phyloP scores from a whole-genome alignment of 2,888 invertebrate species.

The Brachypterus glaber region DNA sequence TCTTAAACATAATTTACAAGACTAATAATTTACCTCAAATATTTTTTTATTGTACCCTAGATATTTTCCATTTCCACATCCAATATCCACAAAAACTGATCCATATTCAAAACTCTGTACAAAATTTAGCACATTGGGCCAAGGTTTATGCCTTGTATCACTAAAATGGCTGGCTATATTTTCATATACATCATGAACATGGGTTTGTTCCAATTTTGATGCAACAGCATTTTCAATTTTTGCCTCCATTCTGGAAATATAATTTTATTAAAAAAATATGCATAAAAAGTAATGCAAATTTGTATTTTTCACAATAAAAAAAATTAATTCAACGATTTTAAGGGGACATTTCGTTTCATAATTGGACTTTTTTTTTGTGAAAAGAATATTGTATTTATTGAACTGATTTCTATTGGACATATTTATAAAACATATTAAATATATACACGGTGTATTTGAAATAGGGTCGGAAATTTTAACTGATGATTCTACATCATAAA shows the following conservation, averaged over 20 bases:
- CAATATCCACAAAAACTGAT: constrained; percentile 77
- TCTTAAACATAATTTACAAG: not conserved
- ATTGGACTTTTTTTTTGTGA: no score
- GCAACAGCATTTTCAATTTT: constrained; percentile 39
- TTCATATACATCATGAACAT: constrained; percentile 86
- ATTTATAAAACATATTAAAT: no score
- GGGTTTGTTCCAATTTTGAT: constrained; percentile 56
- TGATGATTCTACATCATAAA: no score
- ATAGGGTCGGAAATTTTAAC: no score
- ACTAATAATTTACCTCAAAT: constrained; percentile 46
- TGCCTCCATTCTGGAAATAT: constrained; percentile 15
- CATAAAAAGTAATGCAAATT: no score
- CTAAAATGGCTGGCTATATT: constrained; percentile 92
- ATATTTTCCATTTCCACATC: constrained; percentile 99
- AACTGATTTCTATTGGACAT: no score
- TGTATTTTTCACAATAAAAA: no score
- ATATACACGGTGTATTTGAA: no score
- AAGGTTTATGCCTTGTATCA: constrained; percentile 85
- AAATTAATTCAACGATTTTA: no score
- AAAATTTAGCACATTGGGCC: constrained; percentile 86
- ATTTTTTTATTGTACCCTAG: constrained; percentile 53
- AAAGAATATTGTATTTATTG: no score
- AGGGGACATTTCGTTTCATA: no score
- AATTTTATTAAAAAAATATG: no score
- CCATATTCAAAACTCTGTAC: constrained; percentile 55